Evolutionary conservation across 2,797 vertebrate species (phyloP).

Genomic region (Sebastes baramenuke): DNA sequence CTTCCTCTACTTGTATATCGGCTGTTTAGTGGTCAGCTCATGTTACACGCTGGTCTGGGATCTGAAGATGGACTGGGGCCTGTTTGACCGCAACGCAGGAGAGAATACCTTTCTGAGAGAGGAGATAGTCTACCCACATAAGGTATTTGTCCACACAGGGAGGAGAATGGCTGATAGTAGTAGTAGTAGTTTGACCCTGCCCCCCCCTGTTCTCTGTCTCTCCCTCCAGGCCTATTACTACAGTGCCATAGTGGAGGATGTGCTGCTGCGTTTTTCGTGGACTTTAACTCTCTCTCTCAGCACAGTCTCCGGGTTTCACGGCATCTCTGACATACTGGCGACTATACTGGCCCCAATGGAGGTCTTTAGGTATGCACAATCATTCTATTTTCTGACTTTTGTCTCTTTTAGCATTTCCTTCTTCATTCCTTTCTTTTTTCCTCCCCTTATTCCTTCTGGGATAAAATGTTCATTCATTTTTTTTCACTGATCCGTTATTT

Average conservation of each 20-base stretch:
- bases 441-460: background rate
- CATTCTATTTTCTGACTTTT: background rate
- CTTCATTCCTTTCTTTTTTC: background rate
- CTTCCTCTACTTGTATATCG: slow-evolving; percentile 94
- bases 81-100: slow-evolving; percentile 96
- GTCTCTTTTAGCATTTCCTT: background rate
- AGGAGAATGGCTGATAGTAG: too few relatives aligned
- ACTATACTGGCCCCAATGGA: slow-evolving; percentile 94
- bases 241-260: slow-evolving; percentile 96
- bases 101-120: slow-evolving; percentile 98
- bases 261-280: slow-evolving; percentile 95
- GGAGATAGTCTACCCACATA: slow-evolving; percentile 99
- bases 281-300: slow-evolving; percentile 90
- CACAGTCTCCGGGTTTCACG: slow-evolving; percentile 64
- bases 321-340: slow-evolving; percentile 87
- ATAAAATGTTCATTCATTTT: background rate
- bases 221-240: slow-evolving; percentile 93
- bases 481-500: background rate
- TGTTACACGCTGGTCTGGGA: slow-evolving; percentile 98
- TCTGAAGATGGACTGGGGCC: slow-evolving; percentile 99
- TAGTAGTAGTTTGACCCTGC: background rate
- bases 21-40: slow-evolving; percentile 90
- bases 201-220: background rate
- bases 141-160: slow-evolving; percentile 78
- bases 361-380: slow-evolving; percentile 90